Evolutionary conservation across 2,797 vertebrate species (phyloP).

Genomic region (Eremophila alpestris): DNA sequence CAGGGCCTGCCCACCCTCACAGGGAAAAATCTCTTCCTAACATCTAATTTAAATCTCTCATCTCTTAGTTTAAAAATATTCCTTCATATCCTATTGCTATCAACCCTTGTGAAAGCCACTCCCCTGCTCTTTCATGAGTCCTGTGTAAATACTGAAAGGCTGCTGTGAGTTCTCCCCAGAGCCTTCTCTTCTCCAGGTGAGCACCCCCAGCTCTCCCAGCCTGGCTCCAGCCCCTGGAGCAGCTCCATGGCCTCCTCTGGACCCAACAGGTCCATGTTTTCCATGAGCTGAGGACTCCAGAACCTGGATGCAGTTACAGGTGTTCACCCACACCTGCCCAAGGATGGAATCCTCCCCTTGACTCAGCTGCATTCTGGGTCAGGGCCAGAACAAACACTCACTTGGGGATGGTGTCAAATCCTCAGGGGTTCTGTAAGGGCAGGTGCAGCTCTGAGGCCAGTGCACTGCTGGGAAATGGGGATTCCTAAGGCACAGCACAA

Average conservation of each 20-base stretch:
- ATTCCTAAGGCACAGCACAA: background rate
- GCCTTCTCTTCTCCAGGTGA: background rate
- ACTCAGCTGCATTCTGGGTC: accelerated
- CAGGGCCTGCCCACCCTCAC: background rate
- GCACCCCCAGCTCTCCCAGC: background rate
- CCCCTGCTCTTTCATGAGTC: background rate
- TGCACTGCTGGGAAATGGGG: accelerated
- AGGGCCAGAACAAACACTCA: background rate
- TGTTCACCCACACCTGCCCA: accelerated
- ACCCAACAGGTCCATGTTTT: accelerated
- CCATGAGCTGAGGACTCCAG: background rate
- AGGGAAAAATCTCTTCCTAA: background rate
- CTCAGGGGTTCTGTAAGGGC: background rate
- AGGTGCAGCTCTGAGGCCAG: background rate
- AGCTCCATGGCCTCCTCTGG: too few species aligned
- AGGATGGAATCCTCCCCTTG: background rate
- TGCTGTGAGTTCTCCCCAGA: accelerated
- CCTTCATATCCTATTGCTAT: background rate
- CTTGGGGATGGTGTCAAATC: accelerated
- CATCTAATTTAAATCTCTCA: background rate
- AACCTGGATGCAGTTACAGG: background rate
- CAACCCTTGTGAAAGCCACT: background rate
- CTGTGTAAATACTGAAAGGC: background rate
- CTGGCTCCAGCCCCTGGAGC: too few species aligned
- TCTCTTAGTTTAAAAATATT: background rate